Base-by-base conservation (phyloP, 2,888 invertebrate genomes). In the Parelbella ahira region DNA sequence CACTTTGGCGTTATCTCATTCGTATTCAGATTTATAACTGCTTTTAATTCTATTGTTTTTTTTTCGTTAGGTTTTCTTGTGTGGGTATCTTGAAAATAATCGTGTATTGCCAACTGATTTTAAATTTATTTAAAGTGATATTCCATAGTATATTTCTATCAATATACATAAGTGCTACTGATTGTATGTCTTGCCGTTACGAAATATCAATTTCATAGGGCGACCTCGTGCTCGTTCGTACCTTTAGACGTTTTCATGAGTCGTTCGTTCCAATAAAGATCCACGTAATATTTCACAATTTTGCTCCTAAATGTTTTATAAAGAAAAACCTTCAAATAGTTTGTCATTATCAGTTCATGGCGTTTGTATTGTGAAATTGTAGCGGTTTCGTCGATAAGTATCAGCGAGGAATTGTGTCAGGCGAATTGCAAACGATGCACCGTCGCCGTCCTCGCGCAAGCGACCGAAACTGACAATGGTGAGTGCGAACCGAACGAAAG, bases 381-480 rank as follows among this genome's bases (percentile, higher is more conserved):
- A 72, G 60, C 70, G 61, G 71, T 69, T 59, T 57, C 65, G 49
- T 54, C 63, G 51, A 53, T 62, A 63, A 68, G 68, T 71, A 68
- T 77, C 66, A 57, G 72, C 68, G 74, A 67, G 51, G 68, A 64
- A 47, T 62, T 67, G 60, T 80, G 77, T 54, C 55, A 57, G 41
- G 61, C 59, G 42, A 68, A 71, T 63, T 86, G 86, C 73, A 84
- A 74, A 64, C 68, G 80, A 51, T 87, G 87, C 60, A 72, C 70
- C 23, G 76, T 76, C 34, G 75, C 76, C 25, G 77, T 78, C 24
- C 63, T 87, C 46, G 75, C 72, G 37, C 71, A 68, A 51, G 79
- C 79, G 44, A 69, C 59, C 54, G 65, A 62, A 50, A 68, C 77
- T 58, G 65, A 65, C 62, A 57, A 64, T 56, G 86, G 87, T 87